phyloP scores from a whole-genome alignment of 2,113 vertebrate genomes.

The Echinops telfairi region DNA sequence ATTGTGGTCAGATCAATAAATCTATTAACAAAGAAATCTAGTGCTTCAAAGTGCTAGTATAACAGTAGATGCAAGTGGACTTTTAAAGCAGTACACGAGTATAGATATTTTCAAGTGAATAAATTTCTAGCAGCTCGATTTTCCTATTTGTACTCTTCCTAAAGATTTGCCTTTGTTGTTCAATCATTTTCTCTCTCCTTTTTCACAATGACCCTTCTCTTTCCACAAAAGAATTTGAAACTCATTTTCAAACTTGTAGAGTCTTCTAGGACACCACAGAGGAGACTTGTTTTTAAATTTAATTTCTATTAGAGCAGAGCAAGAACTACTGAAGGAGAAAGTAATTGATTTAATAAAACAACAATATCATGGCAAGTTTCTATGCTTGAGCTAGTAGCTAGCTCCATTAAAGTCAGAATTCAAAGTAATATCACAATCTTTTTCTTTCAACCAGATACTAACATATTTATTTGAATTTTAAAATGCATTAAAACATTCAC shows the following conservation, averaged over 20 bases:
- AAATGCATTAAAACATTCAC: not conserved
- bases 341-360: not conserved
- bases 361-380: not conserved
- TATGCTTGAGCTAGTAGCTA: not conserved
- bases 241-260: not conserved
- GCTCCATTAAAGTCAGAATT: constrained; percentile 12
- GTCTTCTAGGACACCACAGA: not conserved
- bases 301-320: not conserved
- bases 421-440: not conserved
- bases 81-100: not conserved
- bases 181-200: not conserved
- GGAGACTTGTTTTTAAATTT: not conserved
- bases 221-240: not conserved
- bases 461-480: constrained; percentile 3
- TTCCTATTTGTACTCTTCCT: not conserved
- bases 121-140: not conserved
- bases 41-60: not conserved
- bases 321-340: not conserved
- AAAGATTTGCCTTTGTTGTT: not conserved
- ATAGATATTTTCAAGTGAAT: not conserved
- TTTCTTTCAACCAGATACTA: not conserved
- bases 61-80: not conserved
- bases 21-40: no score
- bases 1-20: no score
- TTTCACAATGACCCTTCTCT: not conserved